These are phyloP conservation scores for Athene cunicularia DNA, from an alignment of 2,113 vertebrate genomes.

Conservation along the genomic window DNA sequence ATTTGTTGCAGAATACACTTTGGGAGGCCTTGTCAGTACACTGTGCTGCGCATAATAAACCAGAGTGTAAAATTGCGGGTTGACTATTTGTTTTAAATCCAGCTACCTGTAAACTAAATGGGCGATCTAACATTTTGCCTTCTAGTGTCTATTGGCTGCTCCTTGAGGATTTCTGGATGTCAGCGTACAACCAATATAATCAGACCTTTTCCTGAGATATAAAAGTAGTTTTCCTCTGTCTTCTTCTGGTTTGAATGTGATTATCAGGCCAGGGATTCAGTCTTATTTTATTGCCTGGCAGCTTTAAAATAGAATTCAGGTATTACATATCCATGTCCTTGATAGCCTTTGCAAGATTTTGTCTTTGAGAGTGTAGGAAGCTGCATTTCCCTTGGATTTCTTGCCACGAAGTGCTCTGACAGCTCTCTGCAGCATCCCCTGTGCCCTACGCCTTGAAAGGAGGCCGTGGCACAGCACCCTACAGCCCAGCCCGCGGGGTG, in stretches of 20 bases:
- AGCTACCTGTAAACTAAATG: neutral
- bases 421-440: neutral
- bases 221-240: neutral
- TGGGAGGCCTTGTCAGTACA: neutral
- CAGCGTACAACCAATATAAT: neutral
- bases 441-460: constrained; percentile 4
- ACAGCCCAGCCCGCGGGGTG: neutral
- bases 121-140: neutral
- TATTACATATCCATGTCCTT: neutral
- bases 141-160: neutral
- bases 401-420: neutral
- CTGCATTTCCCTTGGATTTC: neutral
- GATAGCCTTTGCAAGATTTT: neutral
- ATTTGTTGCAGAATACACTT: neutral
- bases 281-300: constrained; percentile 1
- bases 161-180: neutral
- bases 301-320: constrained; percentile 42
- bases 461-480: neutral
- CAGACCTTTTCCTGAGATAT: neutral
- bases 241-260: neutral
- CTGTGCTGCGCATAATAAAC: neutral
- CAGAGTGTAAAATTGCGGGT: neutral
- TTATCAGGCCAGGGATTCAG: neutral
- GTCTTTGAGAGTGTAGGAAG: neutral
- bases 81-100: neutral